Percentiles rank a stretch among this genome's conserved stretches.
phyloP scores from a whole-genome alignment of 1,140 invertebrate genomes.

The Trichogramma pretiosum region DNA sequence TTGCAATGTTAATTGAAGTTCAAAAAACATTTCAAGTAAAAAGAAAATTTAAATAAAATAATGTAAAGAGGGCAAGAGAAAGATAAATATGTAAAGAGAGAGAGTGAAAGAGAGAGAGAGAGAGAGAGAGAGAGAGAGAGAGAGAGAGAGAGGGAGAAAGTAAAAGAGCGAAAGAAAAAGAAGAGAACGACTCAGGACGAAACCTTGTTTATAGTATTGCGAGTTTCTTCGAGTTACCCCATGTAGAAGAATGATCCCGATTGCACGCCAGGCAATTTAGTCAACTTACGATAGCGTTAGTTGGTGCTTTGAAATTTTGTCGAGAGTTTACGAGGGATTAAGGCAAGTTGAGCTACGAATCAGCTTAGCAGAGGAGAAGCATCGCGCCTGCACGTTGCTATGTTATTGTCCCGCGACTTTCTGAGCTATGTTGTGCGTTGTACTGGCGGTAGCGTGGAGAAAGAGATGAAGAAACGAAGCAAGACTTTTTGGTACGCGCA shows the following conservation, averaged over 20 bases:
- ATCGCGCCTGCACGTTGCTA: no score
- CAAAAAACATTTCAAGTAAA: no score
- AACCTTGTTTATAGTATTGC: constrained; percentile 6
- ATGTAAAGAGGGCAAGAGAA: no score
- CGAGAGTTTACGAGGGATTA: constrained; percentile 33
- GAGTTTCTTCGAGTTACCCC: constrained; percentile 11
- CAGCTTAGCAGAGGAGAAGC: constrained; percentile 24
- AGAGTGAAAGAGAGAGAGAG: no score
- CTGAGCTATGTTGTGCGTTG: no score
- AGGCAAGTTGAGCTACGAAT: constrained; percentile 26
- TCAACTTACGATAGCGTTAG: constrained; percentile 16
- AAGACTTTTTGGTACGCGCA: no score
- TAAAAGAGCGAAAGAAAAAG: constrained; percentile 1
- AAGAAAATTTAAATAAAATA: no score
- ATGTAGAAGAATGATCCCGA: constrained; percentile 12
- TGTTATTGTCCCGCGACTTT: no score
- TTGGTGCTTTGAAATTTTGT: constrained; percentile 23
- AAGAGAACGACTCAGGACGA: no score
- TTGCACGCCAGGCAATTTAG: constrained; percentile 17
- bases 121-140: no score
- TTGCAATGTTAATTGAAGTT: no score
- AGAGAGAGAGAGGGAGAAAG: constrained; percentile 3
- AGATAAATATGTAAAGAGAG: no score
- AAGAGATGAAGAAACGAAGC: neutral
- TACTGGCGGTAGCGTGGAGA: neutral